Percentiles rank a stretch among this genome's conserved stretches.
phyloP scores from a whole-genome alignment of 1,140 invertebrate genomes.

The Bombus confusus region DNA sequence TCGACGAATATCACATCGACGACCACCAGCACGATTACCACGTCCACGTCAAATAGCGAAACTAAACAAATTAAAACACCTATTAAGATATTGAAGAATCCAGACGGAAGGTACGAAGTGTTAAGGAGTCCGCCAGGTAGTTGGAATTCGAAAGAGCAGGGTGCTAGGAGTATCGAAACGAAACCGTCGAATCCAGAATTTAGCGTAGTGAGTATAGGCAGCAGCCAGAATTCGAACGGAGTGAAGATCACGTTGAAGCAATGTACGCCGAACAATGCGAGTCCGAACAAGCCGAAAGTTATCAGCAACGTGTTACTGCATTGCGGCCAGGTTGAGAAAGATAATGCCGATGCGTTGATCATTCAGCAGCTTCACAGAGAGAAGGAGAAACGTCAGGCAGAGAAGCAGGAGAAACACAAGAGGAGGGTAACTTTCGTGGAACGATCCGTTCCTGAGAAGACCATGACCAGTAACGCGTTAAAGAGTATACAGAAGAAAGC shows the following conservation, averaged over 20 bases:
- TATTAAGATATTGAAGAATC: slow-evolving; percentile 78
- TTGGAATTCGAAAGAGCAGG: slow-evolving; percentile 39
- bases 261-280: slow-evolving; percentile 64
- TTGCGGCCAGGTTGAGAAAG: slow-evolving; percentile 63
- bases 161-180: slow-evolving; percentile 8
- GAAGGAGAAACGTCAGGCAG: slow-evolving; percentile 37
- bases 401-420: slow-evolving; percentile 68
- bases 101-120: slow-evolving; percentile 76
- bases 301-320: slow-evolving; percentile 74
- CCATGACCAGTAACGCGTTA: not conserved
- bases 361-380: slow-evolving; percentile 49
- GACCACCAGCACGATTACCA: not conserved
- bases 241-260: slow-evolving; percentile 79
- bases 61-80: slow-evolving; percentile 74
- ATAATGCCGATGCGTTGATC: slow-evolving; percentile 15
- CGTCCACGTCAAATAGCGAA: not conserved
- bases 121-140: slow-evolving; percentile 41
- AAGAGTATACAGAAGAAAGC: slow-evolving; percentile 63
- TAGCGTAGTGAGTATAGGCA: slow-evolving; percentile 76
- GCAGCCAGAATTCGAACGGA: slow-evolving; percentile 73
- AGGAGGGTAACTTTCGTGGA: slow-evolving; percentile 74
- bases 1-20: not conserved
- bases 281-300: slow-evolving; percentile 67
- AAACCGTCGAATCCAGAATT: slow-evolving; percentile 71
- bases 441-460: slow-evolving; percentile 33